Conservation (phyloP, 2,113 vertebrate species). For the Nothobranchius kuhntae region DNA sequence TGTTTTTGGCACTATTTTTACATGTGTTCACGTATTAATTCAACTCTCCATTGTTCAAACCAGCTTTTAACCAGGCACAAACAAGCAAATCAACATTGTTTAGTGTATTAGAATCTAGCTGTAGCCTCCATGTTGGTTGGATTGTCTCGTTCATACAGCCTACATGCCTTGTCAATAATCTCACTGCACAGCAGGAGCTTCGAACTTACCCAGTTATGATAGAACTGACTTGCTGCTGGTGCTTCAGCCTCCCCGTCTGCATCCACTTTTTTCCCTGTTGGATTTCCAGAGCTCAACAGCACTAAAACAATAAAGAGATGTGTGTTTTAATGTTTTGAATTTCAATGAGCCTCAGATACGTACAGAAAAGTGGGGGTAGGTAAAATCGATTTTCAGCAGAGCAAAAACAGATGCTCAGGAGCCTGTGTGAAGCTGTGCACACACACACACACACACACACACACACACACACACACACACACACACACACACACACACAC, state of each 20-base stretch:
- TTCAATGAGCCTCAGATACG: constrained; percentile 59
- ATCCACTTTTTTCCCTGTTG: constrained; percentile 13
- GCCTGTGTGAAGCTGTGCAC: constrained; percentile 4
- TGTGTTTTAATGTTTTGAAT: constrained; percentile 63
- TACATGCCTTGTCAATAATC: not conserved
- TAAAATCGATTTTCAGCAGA: constrained; percentile 68
- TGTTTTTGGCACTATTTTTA: too few relatives aligned
- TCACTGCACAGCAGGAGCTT: not conserved
- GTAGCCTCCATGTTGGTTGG: not conserved
- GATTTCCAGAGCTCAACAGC: constrained; percentile 37
- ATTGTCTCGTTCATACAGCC: not conserved
- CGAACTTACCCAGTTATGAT: not conserved
- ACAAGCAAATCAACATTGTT: not conserved
- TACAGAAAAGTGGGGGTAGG: constrained; percentile 30
- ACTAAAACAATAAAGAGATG: constrained; percentile 61
- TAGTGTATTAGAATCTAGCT: not conserved
- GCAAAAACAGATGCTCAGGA: constrained; percentile 64
- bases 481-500: constrained; percentile 35
- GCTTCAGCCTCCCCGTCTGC: constrained; percentile 8
- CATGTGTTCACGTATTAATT: too few relatives aligned
- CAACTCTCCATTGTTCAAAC: not conserved
- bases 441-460: constrained; percentile 34
- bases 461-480: constrained; percentile 29
- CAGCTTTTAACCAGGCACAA: not conserved
- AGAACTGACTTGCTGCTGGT: not conserved